Base-by-base conservation (phyloP, 1,140 invertebrate species). In the Rhynchophorus ferrugineus region DNA sequence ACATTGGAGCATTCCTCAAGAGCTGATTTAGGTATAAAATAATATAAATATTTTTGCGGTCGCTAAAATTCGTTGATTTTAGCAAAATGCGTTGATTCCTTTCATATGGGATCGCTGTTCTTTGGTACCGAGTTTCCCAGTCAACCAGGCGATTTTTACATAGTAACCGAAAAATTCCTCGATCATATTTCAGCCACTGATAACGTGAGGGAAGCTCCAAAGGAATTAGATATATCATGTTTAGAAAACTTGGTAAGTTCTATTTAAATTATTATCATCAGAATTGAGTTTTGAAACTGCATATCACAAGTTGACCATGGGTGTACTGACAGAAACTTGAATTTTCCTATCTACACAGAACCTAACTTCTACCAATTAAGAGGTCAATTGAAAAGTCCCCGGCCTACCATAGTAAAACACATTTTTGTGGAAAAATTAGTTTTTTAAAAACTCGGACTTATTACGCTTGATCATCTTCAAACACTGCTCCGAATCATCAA, bases 91-190 rank as follows among this genome's bases (percentile, higher is more conserved):
- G 70, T 92, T 7, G 80, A 89, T 59, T 75, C 78, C 2, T 82
- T 87, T 57, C 82, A 84, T 62, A 76, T 80, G 68, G 82, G 80
- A 9, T 80, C 82, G 24, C 72, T 91, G 56, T 89, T 89, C 61
- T 85, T 81, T 62, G 78, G 78, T 3, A 70, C 75, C 18, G 80
- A 79, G 36, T 91, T 90, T 72, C 89, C 88, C 8, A 82, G 81
- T 24, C 72, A 76, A 51, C 50, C 71, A 1, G 69, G 68, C 3
- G 85, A 88, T 62, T 77, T 80, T 62, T 75, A 79, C 44, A 78
- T 85, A 20, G 76, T 91, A 1, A 82, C 83, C 11, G 77, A 87
- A 61, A 84, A 84, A 63, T 87, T 89, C 64, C 56, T 88, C n/a
- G 74, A 78, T 41, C 85, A 89, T 68, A 82, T 84, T 54, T 72